These are phyloP conservation scores for Homarus gammarus DNA, from an alignment of 2,888 invertebrate genomes.

Conservation along the genomic window DNA sequence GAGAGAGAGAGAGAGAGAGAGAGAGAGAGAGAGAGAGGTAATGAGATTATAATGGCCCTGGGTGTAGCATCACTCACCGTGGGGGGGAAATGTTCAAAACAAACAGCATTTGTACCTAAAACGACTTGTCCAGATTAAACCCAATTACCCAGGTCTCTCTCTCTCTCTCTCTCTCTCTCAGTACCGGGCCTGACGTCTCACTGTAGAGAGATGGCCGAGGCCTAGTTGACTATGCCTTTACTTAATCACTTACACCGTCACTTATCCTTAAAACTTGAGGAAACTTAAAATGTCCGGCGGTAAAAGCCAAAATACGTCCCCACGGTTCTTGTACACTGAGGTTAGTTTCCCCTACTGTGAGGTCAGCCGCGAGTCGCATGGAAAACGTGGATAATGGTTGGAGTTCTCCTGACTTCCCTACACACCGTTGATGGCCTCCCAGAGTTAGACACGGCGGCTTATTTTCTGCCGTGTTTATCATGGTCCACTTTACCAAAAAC, in stretches of 20 bases:
- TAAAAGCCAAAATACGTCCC: background rate
- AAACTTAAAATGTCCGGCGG: background rate
- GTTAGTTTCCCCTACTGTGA: background rate
- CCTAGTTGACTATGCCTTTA: background rate
- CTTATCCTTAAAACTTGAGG: conserved; percentile 3
- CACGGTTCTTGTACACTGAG: background rate
- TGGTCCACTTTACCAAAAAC: background rate
- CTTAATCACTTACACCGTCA: conserved; percentile 23
- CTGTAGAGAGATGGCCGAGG: background rate
- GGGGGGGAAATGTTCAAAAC: conserved; percentile 6
- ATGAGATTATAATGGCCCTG: conserved; percentile 43
- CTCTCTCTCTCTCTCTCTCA: background rate
- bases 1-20: background rate
- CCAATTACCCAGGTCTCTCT: background rate
- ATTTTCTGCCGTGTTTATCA: background rate
- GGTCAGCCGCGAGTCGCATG: background rate
- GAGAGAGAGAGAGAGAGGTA: conserved; percentile 25
- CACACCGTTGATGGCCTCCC: background rate
- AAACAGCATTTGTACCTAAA: background rate
- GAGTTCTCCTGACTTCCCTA: background rate
- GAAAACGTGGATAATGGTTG: conserved; percentile 4
- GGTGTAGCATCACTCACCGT: conserved; percentile 29
- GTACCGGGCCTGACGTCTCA: background rate
- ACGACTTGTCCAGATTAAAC: conserved; percentile 14
- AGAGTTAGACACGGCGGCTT: background rate